Evolutionary conservation across 1,140 invertebrate genomes (phyloP).

Genomic region (Helicorthomorpha holstii): DNA sequence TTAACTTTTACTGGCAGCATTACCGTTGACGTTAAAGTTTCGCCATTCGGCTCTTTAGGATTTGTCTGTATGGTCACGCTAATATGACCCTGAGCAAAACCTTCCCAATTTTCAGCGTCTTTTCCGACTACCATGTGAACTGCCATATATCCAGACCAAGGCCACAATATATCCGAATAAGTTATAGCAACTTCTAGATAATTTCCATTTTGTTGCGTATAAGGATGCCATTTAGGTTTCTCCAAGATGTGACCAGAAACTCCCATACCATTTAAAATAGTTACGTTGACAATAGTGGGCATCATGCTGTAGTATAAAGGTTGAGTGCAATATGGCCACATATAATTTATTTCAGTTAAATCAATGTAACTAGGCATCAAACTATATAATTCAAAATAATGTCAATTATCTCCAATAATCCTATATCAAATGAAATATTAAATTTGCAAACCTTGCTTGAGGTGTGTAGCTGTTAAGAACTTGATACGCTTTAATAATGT

Average conservation of each 20-base stretch:
- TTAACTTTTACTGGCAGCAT: constrained; percentile 54
- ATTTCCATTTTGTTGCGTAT: constrained; percentile 53
- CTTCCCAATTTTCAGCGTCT: constrained; percentile 53
- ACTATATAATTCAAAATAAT: constrained; percentile 16
- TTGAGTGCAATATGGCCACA: constrained; percentile 97
- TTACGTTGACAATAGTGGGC: constrained; percentile 81
- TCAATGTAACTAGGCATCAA: constrained; percentile 59
- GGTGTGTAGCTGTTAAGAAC: constrained; percentile 61
- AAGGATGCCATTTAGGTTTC: constrained; percentile 73
- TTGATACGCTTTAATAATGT: constrained; percentile 69
- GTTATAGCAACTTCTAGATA: constrained; percentile 47
- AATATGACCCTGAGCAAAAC: constrained; percentile 63
- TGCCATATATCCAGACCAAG: constrained; percentile 90
- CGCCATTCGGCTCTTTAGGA: constrained; percentile 37
- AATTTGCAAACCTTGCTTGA: constrained; percentile 47
- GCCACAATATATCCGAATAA: constrained; percentile 75
- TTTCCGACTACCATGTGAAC: constrained; percentile 48
- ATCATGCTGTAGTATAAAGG: constrained; percentile 73
- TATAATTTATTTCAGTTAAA: constrained; percentile 83
- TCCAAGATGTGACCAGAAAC: constrained; percentile 57
- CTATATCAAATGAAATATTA: no score
- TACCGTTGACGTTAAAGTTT: constrained; percentile 46
- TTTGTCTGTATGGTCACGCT: constrained; percentile 67
- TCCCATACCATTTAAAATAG: constrained; percentile 71
- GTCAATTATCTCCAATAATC: no score